These are phyloP conservation scores for Tupaia tana DNA, from an alignment of 2,113 vertebrate genomes.

Conservation along the genomic window DNA sequence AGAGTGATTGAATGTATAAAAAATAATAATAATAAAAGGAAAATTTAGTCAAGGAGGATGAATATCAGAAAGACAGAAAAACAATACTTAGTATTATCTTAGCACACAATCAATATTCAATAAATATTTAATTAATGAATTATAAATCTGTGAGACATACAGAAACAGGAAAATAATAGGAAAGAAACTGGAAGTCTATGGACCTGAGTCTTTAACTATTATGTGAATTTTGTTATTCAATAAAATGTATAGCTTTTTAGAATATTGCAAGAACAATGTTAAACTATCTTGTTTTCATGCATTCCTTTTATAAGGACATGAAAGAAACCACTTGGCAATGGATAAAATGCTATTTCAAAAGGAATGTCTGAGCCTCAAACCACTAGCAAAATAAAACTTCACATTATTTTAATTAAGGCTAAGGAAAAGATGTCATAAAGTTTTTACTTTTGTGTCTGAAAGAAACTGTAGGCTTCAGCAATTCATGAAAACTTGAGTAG, in stretches of 20 bases:
- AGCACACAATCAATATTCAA: background rate
- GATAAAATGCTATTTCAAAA: background rate
- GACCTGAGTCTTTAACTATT: background rate
- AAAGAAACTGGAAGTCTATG: background rate
- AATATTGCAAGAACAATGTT: background rate
- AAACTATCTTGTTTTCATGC: background rate
- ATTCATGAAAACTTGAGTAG: slow-evolving; percentile 62
- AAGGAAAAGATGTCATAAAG: slow-evolving; percentile 8
- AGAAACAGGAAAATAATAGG: background rate
- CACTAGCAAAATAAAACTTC: slow-evolving; percentile 54
- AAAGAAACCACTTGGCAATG: slow-evolving; percentile 4
- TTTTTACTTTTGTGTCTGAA: slow-evolving; percentile 38
- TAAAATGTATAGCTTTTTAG: slow-evolving; percentile 18
- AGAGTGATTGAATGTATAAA: no score
- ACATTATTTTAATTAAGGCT: slow-evolving; percentile 66
- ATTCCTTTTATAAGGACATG: slow-evolving; percentile 64
- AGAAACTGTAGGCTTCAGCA: slow-evolving; percentile 57
- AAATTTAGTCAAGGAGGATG: background rate
- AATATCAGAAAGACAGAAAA: background rate
- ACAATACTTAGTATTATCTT: background rate
- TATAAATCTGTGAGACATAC: background rate
- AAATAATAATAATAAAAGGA: background rate
- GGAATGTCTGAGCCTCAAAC: slow-evolving; percentile 52
- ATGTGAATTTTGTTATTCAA: background rate
- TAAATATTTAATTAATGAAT: background rate